Base-by-base conservation (phyloP, 2,888 invertebrate species). In the Calameuta idolon region DNA sequence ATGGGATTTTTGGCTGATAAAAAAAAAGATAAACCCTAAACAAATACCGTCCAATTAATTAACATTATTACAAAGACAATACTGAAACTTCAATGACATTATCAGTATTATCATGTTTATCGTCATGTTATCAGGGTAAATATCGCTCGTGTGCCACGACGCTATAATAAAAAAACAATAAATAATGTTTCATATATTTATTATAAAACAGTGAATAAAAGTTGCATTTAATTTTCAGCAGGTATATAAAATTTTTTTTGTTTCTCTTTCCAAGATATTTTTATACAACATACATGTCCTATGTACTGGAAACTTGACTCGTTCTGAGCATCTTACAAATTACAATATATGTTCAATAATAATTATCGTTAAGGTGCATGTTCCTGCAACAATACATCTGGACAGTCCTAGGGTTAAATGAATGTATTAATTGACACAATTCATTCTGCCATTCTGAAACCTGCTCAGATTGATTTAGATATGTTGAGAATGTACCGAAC, bases 401-500 rank as follows among this genome's bases (percentile, higher is more conserved):
- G 81, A 83, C 84, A 85, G 87, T 88, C 87, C 87, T 87, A 87
- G 86, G 87, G 84, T 85, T 87, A 87, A 89, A 87, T 83, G 82
- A 88, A 89, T 84, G 85, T 81, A 69, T 85, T 79, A 89, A 89
- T 89, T 89, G 89, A 89, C 89, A 85, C 88, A 87, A 89, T 87
- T 55, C 84, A 86, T 87, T 87, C 85, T 88, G 89, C 84, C 86
- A 85, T 88, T 89, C 89, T 89, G 89, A 89, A 89, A 87, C 89
- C 88, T 88, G 89, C 88, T 89, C 89, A 89, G 89, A 89, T 83
- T 82, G 78, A 84, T 87, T 85, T 79, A 87, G 89, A 89, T 89
- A 89, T 89, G 89, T 89, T 88, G 85, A 87, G 83, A 89, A 87
- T 86, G 84, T 88, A 89, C 87, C 85, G 83, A 87, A 87, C 83